Evolutionary conservation across 2,797 vertebrate genomes (phyloP).

Genomic region (Mus minutoides): DNA sequence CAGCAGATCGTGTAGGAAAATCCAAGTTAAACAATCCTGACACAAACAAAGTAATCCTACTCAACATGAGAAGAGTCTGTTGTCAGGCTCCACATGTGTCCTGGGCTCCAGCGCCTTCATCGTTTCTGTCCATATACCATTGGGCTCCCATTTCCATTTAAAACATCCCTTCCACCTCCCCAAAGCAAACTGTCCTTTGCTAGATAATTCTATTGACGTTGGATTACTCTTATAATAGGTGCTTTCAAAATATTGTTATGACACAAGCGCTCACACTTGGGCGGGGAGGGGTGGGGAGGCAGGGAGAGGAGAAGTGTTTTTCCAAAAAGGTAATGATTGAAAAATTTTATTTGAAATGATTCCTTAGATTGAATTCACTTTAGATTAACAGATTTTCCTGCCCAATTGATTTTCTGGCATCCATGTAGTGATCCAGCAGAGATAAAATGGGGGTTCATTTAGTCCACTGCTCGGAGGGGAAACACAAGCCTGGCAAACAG

Average conservation of each 20-base stretch:
- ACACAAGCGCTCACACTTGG: not conserved
- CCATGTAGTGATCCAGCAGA: conserved; percentile 80
- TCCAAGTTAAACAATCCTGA: conserved; percentile 84
- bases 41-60: conserved; percentile 80
- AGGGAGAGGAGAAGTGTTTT: not conserved
- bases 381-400: conserved; percentile 86
- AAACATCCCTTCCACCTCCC: not conserved
- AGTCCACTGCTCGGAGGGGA: conserved; percentile 69
- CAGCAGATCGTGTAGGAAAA: conserved; percentile 84
- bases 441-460: conserved; percentile 80
- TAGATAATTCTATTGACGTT: conserved; percentile 65
- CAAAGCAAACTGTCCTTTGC: conserved; percentile 62
- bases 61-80: conserved; percentile 64
- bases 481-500: conserved; percentile 78
- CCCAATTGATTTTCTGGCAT: conserved; percentile 84
- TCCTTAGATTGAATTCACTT: conserved; percentile 84
- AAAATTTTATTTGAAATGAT: conserved; percentile 83
- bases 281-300: too few relatives aligned
- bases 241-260: conserved; percentile 33
- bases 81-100: conserved; percentile 57
- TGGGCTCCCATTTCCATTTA: conserved; percentile 66
- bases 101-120: conserved; percentile 46
- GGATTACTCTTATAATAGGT: conserved; percentile 60
- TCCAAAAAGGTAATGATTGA: conserved; percentile 76
- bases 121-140: conserved; percentile 65